These are phyloP conservation scores for Drosophila prolongata DNA, from an alignment of 2,888 invertebrate genomes.

Conservation along the genomic window DNA sequence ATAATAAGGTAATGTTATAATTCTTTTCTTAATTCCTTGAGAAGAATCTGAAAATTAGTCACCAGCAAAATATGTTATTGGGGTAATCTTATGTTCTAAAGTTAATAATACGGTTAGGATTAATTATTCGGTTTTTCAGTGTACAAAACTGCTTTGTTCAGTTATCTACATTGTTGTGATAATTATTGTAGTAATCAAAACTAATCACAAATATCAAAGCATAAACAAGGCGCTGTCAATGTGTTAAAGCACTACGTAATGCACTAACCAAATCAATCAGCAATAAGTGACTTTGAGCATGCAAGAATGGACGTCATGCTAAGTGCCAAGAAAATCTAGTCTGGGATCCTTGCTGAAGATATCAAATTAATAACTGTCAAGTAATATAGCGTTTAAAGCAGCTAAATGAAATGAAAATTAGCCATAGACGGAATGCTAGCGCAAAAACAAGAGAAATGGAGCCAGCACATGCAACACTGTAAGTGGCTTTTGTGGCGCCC, in stretches of 20 bases:
- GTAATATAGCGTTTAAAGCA: slow-evolving; percentile 37
- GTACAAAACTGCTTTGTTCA: too few relatives aligned
- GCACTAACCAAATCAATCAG: slow-evolving; percentile 3
- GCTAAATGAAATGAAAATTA: slow-evolving; percentile 41
- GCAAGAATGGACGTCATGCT: slow-evolving; percentile 4
- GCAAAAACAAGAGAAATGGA: slow-evolving; percentile 15
- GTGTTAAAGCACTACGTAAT: slow-evolving; percentile 3
- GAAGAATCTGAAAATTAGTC: too few relatives aligned
- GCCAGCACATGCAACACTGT: slow-evolving; percentile 35
- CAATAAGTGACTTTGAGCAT: slow-evolving; percentile 8
- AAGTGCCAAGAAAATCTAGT: background rate
- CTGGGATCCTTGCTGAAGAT: background rate
- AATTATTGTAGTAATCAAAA: background rate
- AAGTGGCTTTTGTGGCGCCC: slow-evolving; percentile 49
- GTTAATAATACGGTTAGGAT: too few relatives aligned
- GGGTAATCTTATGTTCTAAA: too few relatives aligned
- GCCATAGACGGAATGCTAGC: slow-evolving; percentile 5
- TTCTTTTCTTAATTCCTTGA: too few relatives aligned
- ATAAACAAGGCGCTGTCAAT: slow-evolving; percentile 1
- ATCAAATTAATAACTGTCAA: slow-evolving; percentile 29
- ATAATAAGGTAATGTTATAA: too few relatives aligned
- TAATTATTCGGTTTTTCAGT: too few relatives aligned
- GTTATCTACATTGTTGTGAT: too few relatives aligned
- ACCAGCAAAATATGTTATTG: too few relatives aligned
- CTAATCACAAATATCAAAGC: background rate